These are phyloP conservation scores for Lithophane socia DNA, from an alignment of 2,888 invertebrate species.

Conservation along the genomic window DNA sequence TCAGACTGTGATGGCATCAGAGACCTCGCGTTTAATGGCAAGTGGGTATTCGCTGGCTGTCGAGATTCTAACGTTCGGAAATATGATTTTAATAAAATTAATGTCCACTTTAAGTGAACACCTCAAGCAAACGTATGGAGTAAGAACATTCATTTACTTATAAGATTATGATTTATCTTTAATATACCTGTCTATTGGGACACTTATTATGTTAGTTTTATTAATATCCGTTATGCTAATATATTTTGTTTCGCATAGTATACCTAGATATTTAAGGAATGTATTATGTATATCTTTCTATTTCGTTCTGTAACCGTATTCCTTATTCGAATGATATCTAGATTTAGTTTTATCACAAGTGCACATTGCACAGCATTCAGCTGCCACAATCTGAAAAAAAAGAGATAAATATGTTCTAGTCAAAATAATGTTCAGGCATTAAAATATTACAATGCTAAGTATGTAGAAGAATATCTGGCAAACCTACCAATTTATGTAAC, in stretches of 20 bases:
- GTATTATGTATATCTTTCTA: background rate
- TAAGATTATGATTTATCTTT: slow-evolving; percentile 54
- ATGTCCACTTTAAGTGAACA: slow-evolving; percentile 85
- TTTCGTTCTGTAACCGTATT: slow-evolving; percentile 8
- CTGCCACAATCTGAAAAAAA: slow-evolving; percentile 53
- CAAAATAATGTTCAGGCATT: background rate
- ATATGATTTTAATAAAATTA: slow-evolving; percentile 90
- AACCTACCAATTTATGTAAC: slow-evolving; percentile 47
- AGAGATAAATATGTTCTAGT: background rate
- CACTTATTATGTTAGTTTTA: slow-evolving; percentile 46
- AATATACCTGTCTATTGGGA: slow-evolving; percentile 53
- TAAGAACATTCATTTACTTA: slow-evolving; percentile 57
- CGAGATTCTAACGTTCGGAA: slow-evolving; percentile 92
- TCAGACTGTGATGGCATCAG: slow-evolving; percentile 93
- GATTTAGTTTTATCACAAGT: slow-evolving; percentile 35
- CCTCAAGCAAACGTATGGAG: slow-evolving; percentile 30
- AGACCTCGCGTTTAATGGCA: slow-evolving; percentile 90
- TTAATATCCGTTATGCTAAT: slow-evolving; percentile 9
- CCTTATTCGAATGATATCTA: slow-evolving; percentile 3
- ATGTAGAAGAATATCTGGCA: background rate
- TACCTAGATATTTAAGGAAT: background rate
- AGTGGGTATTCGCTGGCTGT: slow-evolving; percentile 91
- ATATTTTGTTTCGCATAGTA: slow-evolving; percentile 1
- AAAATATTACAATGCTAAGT: background rate
- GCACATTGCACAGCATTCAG: slow-evolving; percentile 39